Base-by-base conservation (phyloP, 2,888 invertebrate genomes). In the Eurytoma californica region DNA sequence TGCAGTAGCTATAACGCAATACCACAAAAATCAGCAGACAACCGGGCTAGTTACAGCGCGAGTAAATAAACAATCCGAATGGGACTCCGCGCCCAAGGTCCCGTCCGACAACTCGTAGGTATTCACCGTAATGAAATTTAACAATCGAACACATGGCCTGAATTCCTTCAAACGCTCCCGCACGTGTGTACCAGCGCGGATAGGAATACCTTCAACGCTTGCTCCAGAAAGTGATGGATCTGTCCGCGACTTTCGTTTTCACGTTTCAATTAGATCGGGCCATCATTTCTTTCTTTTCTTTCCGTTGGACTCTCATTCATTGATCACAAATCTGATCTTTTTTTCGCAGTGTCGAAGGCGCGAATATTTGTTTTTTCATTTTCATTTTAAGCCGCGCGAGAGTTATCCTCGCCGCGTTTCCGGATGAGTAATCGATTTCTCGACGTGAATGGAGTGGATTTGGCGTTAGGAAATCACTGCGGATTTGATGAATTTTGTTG, bases 171-270 rank as follows among this genome's bases (percentile, higher is more conserved):
- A 13, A 39, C 39, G 30, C 14, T 9, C 49, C 30, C 30, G 9
- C 16, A 68, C 61, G 12, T n/a, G 49, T 30, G 20, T 61, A 24
- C 39, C 28, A n/a, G 18, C 24, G 12, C 57, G 60, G 3, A 9
- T 14, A 14, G 28, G 13, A 49, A n/a, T 24, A n/a, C 16, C 16
- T 39, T 39, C 65, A 73, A 69, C 57, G 73, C 69, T 68, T 73
- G 78, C 63, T 79, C 69, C 65, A 79, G 74, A 74, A 79, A 79
- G 67, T 63, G 67, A 80, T 76, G 72, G 24, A 80, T 80, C 75
- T 72, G 28, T 55, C 49, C 3, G 16, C 72, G 18, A 80, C 77
- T 80, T 77, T 80, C 73, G 63, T 72, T 80, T 80, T 80, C 73
- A 69, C 24, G 65, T 72, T 76, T 76, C 76, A 72, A 76, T 80